Evolutionary conservation across 2,888 invertebrate species (phyloP).

Genomic region (Aleiodes alternator): DNA sequence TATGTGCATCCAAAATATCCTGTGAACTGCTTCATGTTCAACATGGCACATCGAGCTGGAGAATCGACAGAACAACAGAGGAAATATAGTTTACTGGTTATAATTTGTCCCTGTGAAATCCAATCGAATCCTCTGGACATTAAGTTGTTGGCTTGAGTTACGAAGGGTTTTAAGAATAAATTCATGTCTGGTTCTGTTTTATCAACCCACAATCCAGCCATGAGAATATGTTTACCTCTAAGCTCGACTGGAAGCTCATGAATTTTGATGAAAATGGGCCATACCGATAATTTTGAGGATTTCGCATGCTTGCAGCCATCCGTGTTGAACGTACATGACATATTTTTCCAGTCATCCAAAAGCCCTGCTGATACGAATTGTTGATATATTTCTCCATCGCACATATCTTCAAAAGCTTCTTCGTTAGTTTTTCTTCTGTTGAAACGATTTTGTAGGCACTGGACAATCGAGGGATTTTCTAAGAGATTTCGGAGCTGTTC

Average conservation of each 20-base stretch:
- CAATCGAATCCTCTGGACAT: constrained; percentile 42
- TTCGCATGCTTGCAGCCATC: constrained; percentile 38
- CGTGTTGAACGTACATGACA: constrained; percentile 36
- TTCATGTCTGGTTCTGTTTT: constrained; percentile 44
- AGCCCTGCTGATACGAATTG: constrained; percentile 9
- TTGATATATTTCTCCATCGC: constrained; percentile 20
- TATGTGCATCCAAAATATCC: constrained; percentile 50
- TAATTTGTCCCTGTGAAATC: constrained; percentile 23
- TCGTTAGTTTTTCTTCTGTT: constrained; percentile 4
- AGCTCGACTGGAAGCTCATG: not conserved
- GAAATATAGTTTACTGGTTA: constrained; percentile 38
- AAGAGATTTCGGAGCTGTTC: constrained; percentile 24
- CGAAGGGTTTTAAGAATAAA: constrained; percentile 44
- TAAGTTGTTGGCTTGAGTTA: constrained; percentile 42
- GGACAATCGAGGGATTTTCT: not conserved
- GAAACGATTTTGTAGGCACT: constrained; percentile 7
- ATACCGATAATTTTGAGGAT: constrained; percentile 32
- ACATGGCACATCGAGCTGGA: constrained; percentile 45
- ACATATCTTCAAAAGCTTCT: constrained; percentile 19
- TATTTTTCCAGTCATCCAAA: constrained; percentile 32
- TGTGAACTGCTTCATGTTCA: constrained; percentile 53
- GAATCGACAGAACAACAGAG: constrained; percentile 48
- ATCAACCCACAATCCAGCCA: constrained; percentile 48
- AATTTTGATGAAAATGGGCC: constrained; percentile 38
- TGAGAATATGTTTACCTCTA: constrained; percentile 42